These are phyloP conservation scores for Anarhynchus alexandrinus DNA, from an alignment of 2,113 vertebrate species.

Conservation along the genomic window DNA sequence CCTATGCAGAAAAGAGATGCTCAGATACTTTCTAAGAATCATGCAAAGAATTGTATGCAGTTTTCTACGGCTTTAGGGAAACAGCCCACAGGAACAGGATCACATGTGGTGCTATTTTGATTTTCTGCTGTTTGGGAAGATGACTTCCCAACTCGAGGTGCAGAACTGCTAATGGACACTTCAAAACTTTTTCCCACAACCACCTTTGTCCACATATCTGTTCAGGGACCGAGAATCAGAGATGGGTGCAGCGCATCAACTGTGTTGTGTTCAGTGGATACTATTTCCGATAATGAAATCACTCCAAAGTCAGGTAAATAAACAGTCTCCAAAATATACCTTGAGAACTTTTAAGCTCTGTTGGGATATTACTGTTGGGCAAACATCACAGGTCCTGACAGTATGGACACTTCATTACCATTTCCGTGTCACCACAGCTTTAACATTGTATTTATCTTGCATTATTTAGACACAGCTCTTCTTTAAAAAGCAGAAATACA, in stretches of 20 bases:
- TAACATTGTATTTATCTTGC: background rate
- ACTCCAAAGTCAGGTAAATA: background rate
- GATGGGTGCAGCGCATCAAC: accelerated
- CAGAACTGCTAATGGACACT: background rate
- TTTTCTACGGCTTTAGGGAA: background rate
- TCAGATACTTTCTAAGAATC: background rate
- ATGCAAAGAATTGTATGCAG: accelerated
- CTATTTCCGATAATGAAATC: background rate
- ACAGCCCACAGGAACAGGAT: background rate
- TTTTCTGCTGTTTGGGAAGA: background rate
- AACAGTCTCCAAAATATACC: background rate
- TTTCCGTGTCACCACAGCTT: background rate
- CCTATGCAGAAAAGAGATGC: background rate
- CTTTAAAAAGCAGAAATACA: background rate
- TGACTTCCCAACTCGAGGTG: background rate
- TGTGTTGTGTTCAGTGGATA: background rate
- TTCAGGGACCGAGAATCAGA: background rate
- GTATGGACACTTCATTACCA: background rate
- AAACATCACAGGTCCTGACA: background rate
- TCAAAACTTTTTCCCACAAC: background rate
- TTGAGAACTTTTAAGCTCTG: background rate
- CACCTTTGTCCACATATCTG: background rate
- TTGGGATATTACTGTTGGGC: background rate
- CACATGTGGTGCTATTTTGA: background rate
- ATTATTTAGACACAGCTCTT: background rate